Conservation (phyloP, 2,113 vertebrate species). For the Salvelinus sp. region DNA sequence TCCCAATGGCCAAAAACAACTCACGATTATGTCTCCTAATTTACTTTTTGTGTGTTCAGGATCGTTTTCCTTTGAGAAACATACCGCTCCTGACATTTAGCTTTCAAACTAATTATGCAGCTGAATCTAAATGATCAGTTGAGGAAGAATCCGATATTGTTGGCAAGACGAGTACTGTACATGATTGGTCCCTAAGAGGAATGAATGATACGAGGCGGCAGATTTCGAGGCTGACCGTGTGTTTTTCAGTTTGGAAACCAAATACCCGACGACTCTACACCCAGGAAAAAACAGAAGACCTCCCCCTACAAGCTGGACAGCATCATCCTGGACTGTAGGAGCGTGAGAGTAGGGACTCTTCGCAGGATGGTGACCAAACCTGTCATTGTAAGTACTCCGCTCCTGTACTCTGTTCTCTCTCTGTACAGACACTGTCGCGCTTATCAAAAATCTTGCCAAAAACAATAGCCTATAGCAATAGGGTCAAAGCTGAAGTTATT, state of each 20-base stretch:
- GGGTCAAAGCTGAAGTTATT: too few species aligned
- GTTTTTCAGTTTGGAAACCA: slow-evolving; percentile 84
- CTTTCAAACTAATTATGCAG: background rate
- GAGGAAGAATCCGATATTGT: background rate
- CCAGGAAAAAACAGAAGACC: slow-evolving; percentile 77
- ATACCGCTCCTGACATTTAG: background rate
- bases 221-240: background rate
- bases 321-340: slow-evolving; percentile 90
- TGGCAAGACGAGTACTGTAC: background rate
- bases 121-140: background rate
- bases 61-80: background rate
- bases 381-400: slow-evolving; percentile 83
- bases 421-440: background rate
- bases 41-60: background rate
- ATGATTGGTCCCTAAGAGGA: background rate
- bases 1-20: too few species aligned
- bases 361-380: slow-evolving; percentile 86
- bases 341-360: slow-evolving; percentile 88
- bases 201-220: background rate
- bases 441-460: too few species aligned
- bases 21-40: too few species aligned
- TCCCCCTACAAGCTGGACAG: slow-evolving; percentile 63
- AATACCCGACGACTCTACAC: slow-evolving; percentile 64
- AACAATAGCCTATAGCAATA: background rate
- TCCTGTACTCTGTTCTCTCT: background rate